These are phyloP conservation scores for Pharmacophagus antenor DNA, from an alignment of 2,888 invertebrate species.

Conservation along the genomic window DNA sequence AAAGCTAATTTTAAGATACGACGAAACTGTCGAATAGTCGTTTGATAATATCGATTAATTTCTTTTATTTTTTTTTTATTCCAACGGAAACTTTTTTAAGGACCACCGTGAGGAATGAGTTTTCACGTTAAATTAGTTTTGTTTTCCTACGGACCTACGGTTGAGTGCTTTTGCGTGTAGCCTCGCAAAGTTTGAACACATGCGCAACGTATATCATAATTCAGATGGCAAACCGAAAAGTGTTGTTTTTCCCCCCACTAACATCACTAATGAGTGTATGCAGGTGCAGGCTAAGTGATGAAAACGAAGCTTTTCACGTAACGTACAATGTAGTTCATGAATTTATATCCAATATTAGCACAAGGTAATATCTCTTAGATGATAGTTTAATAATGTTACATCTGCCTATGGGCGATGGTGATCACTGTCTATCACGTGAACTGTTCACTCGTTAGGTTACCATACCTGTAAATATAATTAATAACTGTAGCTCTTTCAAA, in stretches of 20 bases:
- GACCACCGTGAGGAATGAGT: background rate
- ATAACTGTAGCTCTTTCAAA: no score
- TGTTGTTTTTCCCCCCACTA: background rate
- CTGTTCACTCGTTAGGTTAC: no score
- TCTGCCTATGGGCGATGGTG: no score
- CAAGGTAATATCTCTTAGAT: no score
- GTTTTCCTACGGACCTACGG: constrained; percentile 31
- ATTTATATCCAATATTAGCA: no score
- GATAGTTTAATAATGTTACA: no score
- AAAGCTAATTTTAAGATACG: no score
- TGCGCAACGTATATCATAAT: constrained; percentile 4
- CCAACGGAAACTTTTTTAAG: background rate
- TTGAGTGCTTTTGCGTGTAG: constrained; percentile 71
- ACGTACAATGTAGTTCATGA: no score
- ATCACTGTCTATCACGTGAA: no score
- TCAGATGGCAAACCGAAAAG: background rate
- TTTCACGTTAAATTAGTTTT: constrained; percentile 6
- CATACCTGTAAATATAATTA: no score
- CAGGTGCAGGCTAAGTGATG: background rate
- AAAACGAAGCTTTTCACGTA: background rate
- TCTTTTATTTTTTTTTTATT: background rate
- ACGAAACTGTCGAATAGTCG: no score
- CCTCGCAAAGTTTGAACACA: constrained; percentile 51
- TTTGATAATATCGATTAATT: no score
- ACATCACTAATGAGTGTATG: background rate